These are phyloP conservation scores for Hirundo rustica DNA, from an alignment of 2,797 vertebrate species.

Conservation along the genomic window DNA sequence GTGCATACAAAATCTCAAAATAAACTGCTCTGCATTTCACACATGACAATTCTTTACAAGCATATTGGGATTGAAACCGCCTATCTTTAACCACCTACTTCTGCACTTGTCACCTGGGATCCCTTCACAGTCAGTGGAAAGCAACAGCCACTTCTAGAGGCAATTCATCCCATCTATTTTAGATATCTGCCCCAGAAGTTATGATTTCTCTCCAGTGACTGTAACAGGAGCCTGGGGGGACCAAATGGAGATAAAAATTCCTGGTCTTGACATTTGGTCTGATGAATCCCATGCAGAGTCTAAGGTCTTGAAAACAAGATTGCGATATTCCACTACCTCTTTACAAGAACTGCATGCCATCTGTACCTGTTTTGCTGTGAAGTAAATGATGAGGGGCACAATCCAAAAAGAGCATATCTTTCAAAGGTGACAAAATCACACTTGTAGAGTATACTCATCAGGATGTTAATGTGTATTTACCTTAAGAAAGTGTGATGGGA, in stretches of 20 bases:
- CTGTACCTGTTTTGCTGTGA: neutral
- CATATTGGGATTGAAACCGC: neutral
- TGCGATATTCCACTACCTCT: neutral
- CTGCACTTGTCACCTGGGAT: neutral
- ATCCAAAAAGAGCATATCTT: neutral
- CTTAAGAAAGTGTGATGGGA: neutral
- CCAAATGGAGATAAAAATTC: neutral
- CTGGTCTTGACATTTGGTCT: neutral
- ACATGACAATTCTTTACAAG: neutral
- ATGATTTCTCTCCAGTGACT: neutral
- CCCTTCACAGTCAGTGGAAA: neutral
- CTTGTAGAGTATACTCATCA: too few relatives aligned
- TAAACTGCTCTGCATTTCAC: neutral
- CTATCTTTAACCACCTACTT: neutral
- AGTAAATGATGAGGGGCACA: neutral
- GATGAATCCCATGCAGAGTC: neutral
- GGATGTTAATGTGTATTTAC: rapidly evolving
- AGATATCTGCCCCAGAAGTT: neutral
- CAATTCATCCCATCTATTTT: conserved; percentile 11
- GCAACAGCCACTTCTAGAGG: neutral
- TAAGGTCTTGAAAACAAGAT: neutral
- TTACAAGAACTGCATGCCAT: neutral
- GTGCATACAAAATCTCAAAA: neutral
- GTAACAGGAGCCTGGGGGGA: neutral
- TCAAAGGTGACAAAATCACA: neutral